Evolutionary conservation across 2,888 invertebrate genomes (phyloP).

Genomic region (Latrodectus hesperus): DNA sequence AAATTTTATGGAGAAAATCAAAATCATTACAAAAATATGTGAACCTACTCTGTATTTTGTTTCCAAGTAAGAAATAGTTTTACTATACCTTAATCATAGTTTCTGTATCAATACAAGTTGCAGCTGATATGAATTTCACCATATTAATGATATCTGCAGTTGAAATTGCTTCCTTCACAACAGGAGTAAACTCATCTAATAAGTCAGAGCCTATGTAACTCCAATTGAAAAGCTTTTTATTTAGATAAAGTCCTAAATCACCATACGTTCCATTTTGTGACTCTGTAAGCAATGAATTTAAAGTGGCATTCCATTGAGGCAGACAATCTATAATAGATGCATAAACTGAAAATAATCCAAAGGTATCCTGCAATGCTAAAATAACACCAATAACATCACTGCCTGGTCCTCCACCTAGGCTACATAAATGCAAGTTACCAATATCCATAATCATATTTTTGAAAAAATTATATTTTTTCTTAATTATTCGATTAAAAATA

Average conservation of each 20-base stretch:
- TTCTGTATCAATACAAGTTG: conserved; percentile 25
- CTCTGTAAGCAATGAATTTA: conserved; percentile 13
- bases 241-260: neutral
- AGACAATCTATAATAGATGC: conserved; percentile 13
- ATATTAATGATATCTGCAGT: conserved; percentile 41
- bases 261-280: conserved; percentile 4
- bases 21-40: neutral
- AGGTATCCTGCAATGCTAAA: conserved; percentile 13
- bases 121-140: conserved; percentile 56
- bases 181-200: neutral
- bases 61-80: no score
- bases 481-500: neutral
- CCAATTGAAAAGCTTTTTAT: neutral
- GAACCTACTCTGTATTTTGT: neutral
- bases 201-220: conserved; percentile 24
- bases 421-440: conserved; percentile 9
- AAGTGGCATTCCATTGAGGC: conserved; percentile 25
- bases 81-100: conserved; percentile 37
- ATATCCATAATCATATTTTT: neutral
- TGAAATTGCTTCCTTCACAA: conserved; percentile 1
- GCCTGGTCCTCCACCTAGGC: conserved; percentile 39
- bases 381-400: conserved; percentile 23
- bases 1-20: no score
- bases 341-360: neutral
- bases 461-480: neutral